phyloP scores from a whole-genome alignment of 2,797 vertebrate species.

The Coracias cyanogaster region DNA sequence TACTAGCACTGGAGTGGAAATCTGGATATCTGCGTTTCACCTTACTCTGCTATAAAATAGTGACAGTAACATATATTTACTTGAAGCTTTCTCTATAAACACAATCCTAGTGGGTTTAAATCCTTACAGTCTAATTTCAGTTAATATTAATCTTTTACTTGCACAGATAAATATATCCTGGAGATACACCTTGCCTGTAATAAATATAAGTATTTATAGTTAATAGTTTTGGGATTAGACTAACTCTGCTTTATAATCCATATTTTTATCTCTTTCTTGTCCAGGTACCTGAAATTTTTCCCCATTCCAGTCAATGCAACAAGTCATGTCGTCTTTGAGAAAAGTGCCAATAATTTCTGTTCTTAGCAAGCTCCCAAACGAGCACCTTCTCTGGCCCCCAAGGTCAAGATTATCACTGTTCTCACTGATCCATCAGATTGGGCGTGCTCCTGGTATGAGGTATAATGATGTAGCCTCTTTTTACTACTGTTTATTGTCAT shows the following conservation, averaged over 20 bases:
- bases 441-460: slow-evolving; percentile 89
- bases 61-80: neutral
- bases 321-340: slow-evolving; percentile 89
- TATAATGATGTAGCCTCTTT: slow-evolving; percentile 10
- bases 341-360: slow-evolving; percentile 90
- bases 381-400: slow-evolving; percentile 83
- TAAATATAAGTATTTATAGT: neutral
- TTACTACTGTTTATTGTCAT: neutral
- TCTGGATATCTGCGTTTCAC: neutral
- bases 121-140: neutral
- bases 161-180: neutral
- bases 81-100: neutral
- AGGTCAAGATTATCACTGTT: slow-evolving; percentile 88
- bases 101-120: neutral
- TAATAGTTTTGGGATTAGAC: neutral
- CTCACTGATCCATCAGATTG: slow-evolving; percentile 86
- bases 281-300: slow-evolving; percentile 90
- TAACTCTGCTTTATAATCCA: neutral
- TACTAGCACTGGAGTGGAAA: neutral
- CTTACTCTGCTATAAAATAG: neutral
- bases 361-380: slow-evolving; percentile 86
- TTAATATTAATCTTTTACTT: neutral
- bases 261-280: neutral
- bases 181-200: neutral
- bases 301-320: slow-evolving; percentile 83